Conservation (phyloP, 2,888 invertebrate species). For the Ypsolopha sequella region DNA sequence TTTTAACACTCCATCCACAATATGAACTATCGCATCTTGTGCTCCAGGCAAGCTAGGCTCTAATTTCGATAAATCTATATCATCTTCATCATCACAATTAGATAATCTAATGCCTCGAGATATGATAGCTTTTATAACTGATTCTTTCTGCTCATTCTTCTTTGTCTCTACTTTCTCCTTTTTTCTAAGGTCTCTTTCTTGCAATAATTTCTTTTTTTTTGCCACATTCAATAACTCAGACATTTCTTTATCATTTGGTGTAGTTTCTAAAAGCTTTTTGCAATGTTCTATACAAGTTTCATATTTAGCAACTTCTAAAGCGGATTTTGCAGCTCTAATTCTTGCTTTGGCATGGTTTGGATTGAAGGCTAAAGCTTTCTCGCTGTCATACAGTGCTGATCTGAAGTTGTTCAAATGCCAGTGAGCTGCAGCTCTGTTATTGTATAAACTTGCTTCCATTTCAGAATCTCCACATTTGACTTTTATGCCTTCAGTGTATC, state of each 20-base stretch:
- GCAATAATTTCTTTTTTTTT: conserved; percentile 58
- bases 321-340: conserved; percentile 81
- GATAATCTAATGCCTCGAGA: conserved; percentile 66
- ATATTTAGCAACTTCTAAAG: conserved; percentile 74
- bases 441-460: conserved; percentile 86
- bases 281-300: conserved; percentile 81
- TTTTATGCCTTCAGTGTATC: conserved; percentile 92
- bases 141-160: conserved; percentile 47
- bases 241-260: conserved; percentile 65
- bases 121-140: conserved; percentile 48
- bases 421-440: conserved; percentile 93
- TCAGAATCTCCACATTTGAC: conserved; percentile 77
- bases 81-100: conserved; percentile 57
- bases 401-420: conserved; percentile 86
- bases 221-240: conserved; percentile 36
- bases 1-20: conserved; percentile 72
- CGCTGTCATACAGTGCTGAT: conserved; percentile 84
- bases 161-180: conserved; percentile 47
- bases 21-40: conserved; percentile 73
- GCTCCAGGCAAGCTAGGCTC: conserved; percentile 77
- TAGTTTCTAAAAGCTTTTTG: conserved; percentile 73
- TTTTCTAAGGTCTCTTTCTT: conserved; percentile 69
- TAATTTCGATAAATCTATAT: conserved; percentile 63
- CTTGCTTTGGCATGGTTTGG: conserved; percentile 84
- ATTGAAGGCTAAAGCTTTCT: conserved; percentile 81